Base-by-base conservation (phyloP, 2,888 invertebrate species). In the Conops quadrifasciatus region DNA sequence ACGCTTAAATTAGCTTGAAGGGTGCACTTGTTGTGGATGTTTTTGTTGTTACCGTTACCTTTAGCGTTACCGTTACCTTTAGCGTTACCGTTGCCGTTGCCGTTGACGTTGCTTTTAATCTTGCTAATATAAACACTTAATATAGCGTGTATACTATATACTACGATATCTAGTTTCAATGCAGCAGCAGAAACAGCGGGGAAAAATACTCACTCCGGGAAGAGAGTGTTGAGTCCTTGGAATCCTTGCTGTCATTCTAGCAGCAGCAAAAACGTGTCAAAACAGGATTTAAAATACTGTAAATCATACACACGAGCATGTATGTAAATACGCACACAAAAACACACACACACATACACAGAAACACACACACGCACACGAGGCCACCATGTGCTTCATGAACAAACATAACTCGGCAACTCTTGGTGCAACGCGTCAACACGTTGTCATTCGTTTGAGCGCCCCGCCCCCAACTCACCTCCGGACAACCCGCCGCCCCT, bases 361-460 rank as follows among this genome's bases (percentile, higher is more conserved):
- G 28, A 56, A 51, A 43, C 59, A 59, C 62, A 51, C 47, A 30
- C 49, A 53, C 26, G 1, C 49, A 51, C 59, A 59, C n/a, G 1
- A 30, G 19, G 21, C 43, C 49, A 49, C n/a, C 49, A 3, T 4
- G n/a, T n/a, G 49, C 9, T 36, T 36, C 36, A 36, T 36, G 9
- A 36, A 36, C 19, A n/a, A 49, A 49, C n/a, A 5, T 16, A 19
- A 58, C 58, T 2, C 11, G 24, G 58, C 13, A 58, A 28, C 53
- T 45, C 65, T 26, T 47, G 64, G 19, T 49, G 66, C 60, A 47
- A 21, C 36, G 24, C 68, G 68, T 51, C 68, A 30, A 68, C 68
- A 68, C 62, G 68, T 62, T 68, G 62, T 68, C 68, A 68, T 62
- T 68, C 62, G 68, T 62, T 68, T 67, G 26, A 16, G 9, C 30